Base-by-base conservation (phyloP, 2,888 invertebrate species). In the Ceramica pisi region DNA sequence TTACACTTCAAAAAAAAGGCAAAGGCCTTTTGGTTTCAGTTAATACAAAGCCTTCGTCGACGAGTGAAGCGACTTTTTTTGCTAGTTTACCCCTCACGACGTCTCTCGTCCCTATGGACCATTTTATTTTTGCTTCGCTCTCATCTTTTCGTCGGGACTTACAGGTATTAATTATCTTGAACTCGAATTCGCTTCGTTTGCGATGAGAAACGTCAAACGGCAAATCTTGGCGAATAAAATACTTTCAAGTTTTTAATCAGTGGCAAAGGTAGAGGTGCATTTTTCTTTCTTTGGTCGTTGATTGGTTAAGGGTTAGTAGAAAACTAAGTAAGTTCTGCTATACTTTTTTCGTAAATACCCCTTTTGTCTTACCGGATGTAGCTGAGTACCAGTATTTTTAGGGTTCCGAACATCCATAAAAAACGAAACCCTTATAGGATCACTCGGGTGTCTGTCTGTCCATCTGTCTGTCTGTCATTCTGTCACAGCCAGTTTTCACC, bases 91-190 rank as follows among this genome's bases (percentile, higher is more conserved):
- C 67, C 67, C 68, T 63, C 66, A 60, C 63, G 50, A 50, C 57
- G 57, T 63, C 57, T 61, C 57, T 55, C 46, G 59, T 79, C 80
- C 62, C 80, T 71, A 35, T 65, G 53, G 77, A 68, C 67, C 73
- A 69, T 71, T 81, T 82, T 73, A 76, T 71, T 80, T 82, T 67
- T 80, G 72, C 82, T 71, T 77, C 71, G 59, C 53, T 72, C 72
- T 82, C 79, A 69, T 82, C 69, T 77, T 82, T 73, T 80, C 70
- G 57, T 64, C 44, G 66, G 57, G 67, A 68, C 61, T 73, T 64
- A 71, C 73, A 80, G 80, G 81, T 82, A 78, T 81, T 80, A 80
- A 80, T 80, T 81, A 81, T 80, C 81, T 73, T n/a, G 46, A 69
- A 81, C 61, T 72, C 51, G 68, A 82, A 65, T 71, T 67, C 48